These are phyloP conservation scores for Melitaea athalia DNA, from an alignment of 2,888 invertebrate genomes.

Conservation along the genomic window DNA sequence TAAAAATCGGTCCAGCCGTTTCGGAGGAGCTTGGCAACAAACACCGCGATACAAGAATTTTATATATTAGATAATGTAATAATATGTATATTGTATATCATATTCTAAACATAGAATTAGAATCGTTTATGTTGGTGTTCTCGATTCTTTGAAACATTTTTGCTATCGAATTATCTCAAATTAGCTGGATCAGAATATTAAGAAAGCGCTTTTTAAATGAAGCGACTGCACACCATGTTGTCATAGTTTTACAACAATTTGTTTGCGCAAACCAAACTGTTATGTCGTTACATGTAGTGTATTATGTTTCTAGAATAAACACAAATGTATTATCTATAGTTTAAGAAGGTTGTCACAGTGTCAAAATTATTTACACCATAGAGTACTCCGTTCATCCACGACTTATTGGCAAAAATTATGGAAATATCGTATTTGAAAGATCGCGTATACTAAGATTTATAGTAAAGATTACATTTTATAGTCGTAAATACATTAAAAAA, in stretches of 20 bases:
- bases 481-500: slow-evolving; percentile 31
- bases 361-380: not conserved
- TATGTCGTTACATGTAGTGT: not conserved
- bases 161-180: slow-evolving; percentile 35
- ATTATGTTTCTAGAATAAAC: not conserved
- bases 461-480: slow-evolving; percentile 27
- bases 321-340: not conserved
- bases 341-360: not conserved
- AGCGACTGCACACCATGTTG: too few relatives aligned
- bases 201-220: too few relatives aligned
- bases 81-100: not conserved
- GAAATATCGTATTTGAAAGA: slow-evolving; percentile 20
- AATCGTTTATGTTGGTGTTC: not conserved
- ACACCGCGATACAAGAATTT: too few relatives aligned
- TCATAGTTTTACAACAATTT: not conserved
- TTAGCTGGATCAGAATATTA: slow-evolving; percentile 63
- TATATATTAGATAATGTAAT: slow-evolving; percentile 1
- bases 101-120: slow-evolving; percentile 37
- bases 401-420: slow-evolving; percentile 18
- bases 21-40: too few relatives aligned
- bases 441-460: slow-evolving; percentile 25
- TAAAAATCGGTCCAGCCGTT: too few relatives aligned
- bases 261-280: not conserved
- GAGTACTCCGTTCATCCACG: slow-evolving; percentile 19
- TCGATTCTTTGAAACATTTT: not conserved